Evolutionary conservation across 2,888 invertebrate genomes (phyloP).

Genomic region (Sinhomidia bicolor): DNA sequence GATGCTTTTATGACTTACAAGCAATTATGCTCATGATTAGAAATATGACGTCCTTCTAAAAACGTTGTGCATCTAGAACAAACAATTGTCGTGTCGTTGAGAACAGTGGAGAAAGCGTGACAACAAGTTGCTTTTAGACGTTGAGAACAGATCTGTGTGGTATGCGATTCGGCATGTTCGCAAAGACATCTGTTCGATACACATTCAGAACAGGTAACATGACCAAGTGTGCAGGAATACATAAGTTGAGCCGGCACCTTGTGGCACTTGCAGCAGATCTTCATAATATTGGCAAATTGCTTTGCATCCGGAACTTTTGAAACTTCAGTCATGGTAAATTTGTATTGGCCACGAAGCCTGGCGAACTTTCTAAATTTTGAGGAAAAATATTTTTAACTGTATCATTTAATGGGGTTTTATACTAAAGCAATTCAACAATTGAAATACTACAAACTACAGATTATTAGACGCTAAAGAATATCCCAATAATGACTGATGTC

Average conservation of each 20-base stretch:
- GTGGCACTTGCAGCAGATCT: not conserved
- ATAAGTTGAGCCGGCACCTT: not conserved
- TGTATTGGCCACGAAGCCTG: not conserved
- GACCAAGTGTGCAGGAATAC: not conserved
- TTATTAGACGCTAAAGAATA: no score
- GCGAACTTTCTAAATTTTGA: not conserved
- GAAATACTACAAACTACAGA: no score
- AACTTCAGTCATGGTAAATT: not conserved
- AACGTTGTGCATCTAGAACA: not conserved
- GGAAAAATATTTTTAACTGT: no score
- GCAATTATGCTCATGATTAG: not conserved
- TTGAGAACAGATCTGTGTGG: no score
- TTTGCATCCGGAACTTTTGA: not conserved
- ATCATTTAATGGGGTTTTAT: no score
- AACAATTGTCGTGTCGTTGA: not conserved
- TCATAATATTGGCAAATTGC: not conserved
- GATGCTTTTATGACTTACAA: no score
- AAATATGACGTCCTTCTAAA: not conserved
- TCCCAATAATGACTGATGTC: no score
- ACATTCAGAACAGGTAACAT: not conserved
- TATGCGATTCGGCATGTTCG: not conserved
- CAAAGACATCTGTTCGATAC: not conserved
- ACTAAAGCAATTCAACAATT: no score
- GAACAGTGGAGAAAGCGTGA: not conserved
- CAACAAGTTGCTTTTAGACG: not conserved